Percentiles rank a stretch among this genome's conserved stretches.
Conservation (phyloP, 2,888 invertebrate genomes). For the Elgonia sp. region DNA sequence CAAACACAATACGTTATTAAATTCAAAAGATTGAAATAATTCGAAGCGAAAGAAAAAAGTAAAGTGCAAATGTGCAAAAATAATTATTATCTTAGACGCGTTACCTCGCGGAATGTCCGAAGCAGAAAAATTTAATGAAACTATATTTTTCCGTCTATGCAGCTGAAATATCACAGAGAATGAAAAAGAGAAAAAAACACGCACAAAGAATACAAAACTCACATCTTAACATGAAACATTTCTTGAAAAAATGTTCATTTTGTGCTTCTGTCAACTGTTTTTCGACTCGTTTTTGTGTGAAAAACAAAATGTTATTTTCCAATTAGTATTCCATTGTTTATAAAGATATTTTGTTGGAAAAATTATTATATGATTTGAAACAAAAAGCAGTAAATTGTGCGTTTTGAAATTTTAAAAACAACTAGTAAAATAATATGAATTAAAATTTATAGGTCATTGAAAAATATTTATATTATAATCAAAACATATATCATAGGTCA, state of each 20-base stretch:
- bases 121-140: conserved; percentile 1
- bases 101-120: not conserved
- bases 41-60: not conserved
- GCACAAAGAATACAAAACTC: not conserved
- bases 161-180: conserved; percentile 2
- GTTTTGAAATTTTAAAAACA: too few relatives aligned
- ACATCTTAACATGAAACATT: not conserved
- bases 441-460: too few relatives aligned
- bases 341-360: too few relatives aligned
- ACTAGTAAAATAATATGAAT: too few relatives aligned
- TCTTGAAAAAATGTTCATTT: not conserved
- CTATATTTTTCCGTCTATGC: not conserved
- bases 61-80: not conserved
- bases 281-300: not conserved
- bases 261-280: not conserved
- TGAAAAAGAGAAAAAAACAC: not conserved
- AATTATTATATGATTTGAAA: too few relatives aligned
- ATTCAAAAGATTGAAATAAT: not conserved
- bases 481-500: too few relatives aligned
- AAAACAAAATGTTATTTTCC: not conserved
- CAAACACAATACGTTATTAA: not conserved
- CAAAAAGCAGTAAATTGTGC: too few relatives aligned
- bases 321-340: not conserved
- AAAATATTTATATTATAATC: too few relatives aligned
- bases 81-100: not conserved